These are phyloP conservation scores for Limnothrissa miodon DNA, from an alignment of 2,113 vertebrate species.

Conservation along the genomic window DNA sequence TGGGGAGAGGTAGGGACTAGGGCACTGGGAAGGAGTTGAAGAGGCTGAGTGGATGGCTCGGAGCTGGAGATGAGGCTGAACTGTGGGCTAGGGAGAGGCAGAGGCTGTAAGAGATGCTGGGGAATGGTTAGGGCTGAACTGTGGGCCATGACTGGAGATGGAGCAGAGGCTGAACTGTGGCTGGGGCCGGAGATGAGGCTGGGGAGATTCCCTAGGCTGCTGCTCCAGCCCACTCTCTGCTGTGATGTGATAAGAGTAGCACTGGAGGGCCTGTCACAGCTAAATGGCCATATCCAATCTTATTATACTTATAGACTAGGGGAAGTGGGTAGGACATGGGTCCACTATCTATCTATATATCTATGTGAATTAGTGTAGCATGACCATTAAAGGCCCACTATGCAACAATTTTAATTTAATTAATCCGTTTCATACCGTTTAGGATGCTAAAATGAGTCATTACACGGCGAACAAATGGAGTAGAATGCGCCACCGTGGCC, in stretches of 20 bases:
- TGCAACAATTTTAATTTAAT: too few species aligned
- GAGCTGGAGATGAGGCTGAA: not conserved
- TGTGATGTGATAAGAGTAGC: conserved; percentile 7
- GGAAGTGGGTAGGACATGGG: not conserved
- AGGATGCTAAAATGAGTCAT: too few species aligned
- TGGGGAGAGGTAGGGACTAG: not conserved
- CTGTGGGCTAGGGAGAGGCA: too few species aligned
- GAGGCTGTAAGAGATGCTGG: not conserved
- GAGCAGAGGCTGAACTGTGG: not conserved
- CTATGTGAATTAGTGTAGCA: too few species aligned
- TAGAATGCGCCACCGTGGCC: too few species aligned
- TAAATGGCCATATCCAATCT: not conserved
- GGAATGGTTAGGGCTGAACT: not conserved
- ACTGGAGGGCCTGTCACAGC: too few species aligned
- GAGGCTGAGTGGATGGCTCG: not conserved
- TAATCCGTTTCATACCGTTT: too few species aligned
- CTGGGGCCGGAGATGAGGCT: not conserved
- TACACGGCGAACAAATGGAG: too few species aligned
- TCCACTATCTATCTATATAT: not conserved
- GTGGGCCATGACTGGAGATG: not conserved
- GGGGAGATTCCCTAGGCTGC: not conserved
- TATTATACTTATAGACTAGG: not conserved
- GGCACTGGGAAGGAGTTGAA: not conserved
- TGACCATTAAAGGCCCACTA: too few species aligned
- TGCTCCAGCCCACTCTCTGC: not conserved